phyloP scores from a whole-genome alignment of 2,888 invertebrate species.

The Brachylomia viminalis region DNA sequence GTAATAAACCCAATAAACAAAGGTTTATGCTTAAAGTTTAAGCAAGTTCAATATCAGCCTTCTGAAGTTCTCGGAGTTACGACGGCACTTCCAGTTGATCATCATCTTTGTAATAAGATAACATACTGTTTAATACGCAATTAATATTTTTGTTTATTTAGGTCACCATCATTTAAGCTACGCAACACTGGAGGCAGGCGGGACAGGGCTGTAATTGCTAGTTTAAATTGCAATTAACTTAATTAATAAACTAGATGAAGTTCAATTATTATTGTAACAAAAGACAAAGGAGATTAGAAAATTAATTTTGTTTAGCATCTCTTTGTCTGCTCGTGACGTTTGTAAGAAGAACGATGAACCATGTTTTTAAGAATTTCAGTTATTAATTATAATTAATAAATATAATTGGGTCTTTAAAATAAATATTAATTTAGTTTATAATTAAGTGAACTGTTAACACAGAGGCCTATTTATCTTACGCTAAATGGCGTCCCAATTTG shows the following conservation, averaged over 20 bases:
- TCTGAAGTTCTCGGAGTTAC: conserved; percentile 56
- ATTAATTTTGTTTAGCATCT: conserved; percentile 24
- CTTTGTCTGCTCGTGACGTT: conserved; percentile 33
- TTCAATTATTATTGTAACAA: conserved; percentile 37
- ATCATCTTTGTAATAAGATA: conserved; percentile 60
- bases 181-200: conserved; percentile 30
- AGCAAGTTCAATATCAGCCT: conserved; percentile 64
- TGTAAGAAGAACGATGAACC: conserved; percentile 29
- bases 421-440: conserved; percentile 22
- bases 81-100: conserved; percentile 62
- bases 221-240: conserved; percentile 64
- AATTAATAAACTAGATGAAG: conserved; percentile 54
- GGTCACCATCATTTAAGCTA: conserved; percentile 75
- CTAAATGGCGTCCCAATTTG: conserved; percentile 13
- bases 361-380: conserved; percentile 24
- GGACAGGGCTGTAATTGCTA: conserved; percentile 66
- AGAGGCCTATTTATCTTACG: conserved; percentile 25
- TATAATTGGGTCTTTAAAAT: conserved; percentile 10
- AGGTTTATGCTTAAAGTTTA: conserved; percentile 68
- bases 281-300: conserved; percentile 39
- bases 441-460: conserved; percentile 16
- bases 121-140: conserved; percentile 75
- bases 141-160: conserved; percentile 86
- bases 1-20: conserved; percentile 67
- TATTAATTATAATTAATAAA: conserved; percentile 26